phyloP scores from a whole-genome alignment of 2,888 invertebrate genomes.

The Bombylius discolor region DNA sequence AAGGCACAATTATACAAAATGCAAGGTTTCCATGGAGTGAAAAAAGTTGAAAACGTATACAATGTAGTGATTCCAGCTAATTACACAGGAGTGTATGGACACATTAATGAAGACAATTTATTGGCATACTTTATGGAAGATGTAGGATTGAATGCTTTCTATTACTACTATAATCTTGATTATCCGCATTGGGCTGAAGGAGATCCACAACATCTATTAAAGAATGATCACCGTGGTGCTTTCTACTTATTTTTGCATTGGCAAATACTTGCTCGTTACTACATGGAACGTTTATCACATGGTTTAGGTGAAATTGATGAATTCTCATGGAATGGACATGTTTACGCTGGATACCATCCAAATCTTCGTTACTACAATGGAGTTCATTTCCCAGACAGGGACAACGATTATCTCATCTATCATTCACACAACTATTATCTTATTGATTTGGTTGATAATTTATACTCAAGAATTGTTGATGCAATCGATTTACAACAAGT shows the following conservation, averaged over 20 bases:
- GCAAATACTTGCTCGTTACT: conserved; percentile 39
- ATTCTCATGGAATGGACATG: conserved; percentile 43
- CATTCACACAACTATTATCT: conserved; percentile 23
- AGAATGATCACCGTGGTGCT: conserved; percentile 34
- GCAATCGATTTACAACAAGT: conserved; percentile 47
- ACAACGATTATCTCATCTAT: conserved; percentile 41
- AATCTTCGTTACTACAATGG: conserved; percentile 52
- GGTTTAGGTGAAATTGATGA: conserved; percentile 51
- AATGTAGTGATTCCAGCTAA: conserved; percentile 51
- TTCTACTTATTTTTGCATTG: conserved; percentile 38
- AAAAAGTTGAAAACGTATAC: conserved; percentile 39
- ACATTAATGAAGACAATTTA: conserved; percentile 46
- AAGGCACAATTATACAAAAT: conserved; percentile 40
- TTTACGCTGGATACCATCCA: conserved; percentile 49
- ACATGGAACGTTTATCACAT: conserved; percentile 50
- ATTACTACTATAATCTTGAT: conserved; percentile 52
- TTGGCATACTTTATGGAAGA: conserved; percentile 65
- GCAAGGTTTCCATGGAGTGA: conserved; percentile 43
- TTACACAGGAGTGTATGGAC: conserved; percentile 48
- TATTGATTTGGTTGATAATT: conserved; percentile 36
- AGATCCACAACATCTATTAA: conserved; percentile 25
- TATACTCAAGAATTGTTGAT: conserved; percentile 44
- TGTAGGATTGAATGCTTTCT: conserved; percentile 58
- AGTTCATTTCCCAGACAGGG: conserved; percentile 50
- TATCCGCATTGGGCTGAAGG: conserved; percentile 59